Percentiles rank a stretch among this genome's conserved stretches.
Evolutionary conservation across 2,113 vertebrate genomes (phyloP).

Genomic region (Actenoides hombroni): DNA sequence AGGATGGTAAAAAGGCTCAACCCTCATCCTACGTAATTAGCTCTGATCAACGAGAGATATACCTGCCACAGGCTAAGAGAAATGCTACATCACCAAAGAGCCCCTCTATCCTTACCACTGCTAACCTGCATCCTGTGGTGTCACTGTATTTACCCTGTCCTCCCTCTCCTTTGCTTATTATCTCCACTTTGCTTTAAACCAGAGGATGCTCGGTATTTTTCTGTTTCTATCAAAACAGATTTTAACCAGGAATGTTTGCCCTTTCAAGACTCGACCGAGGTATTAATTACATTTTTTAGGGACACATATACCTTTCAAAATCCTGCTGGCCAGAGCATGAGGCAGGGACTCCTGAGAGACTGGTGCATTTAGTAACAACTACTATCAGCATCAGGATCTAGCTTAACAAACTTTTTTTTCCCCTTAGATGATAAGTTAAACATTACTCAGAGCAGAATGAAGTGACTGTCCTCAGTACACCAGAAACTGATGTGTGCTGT

Average conservation of each 20-base stretch:
- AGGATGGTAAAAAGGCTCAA: constrained; percentile 3
- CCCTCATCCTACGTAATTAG: not conserved
- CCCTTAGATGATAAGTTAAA: not conserved
- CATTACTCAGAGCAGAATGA: not conserved
- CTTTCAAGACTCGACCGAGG: not conserved
- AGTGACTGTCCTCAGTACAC: not conserved
- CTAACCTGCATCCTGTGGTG: not conserved
- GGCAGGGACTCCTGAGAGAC: not conserved
- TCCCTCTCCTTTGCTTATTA: constrained; percentile 1
- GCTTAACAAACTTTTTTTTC: not conserved
- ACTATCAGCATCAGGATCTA: not conserved
- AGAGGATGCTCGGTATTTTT: not conserved
- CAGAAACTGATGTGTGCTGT: not conserved
- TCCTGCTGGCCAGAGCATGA: not conserved
- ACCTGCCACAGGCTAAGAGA: constrained; percentile 25
- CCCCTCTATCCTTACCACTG: not conserved
- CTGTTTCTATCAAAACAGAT: not conserved
- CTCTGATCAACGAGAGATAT: constrained; percentile 20
- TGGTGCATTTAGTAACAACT: not conserved
- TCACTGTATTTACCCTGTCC: not conserved
- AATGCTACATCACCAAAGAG: not conserved
- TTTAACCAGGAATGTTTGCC: not conserved
- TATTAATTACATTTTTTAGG: not conserved
- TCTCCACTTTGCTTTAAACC: not conserved
- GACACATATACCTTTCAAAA: not conserved